Evolutionary conservation across 2,797 vertebrate genomes (phyloP), one percentile per base, ranked within the genome.

Genomic region (Alcedo atthis): DNA sequence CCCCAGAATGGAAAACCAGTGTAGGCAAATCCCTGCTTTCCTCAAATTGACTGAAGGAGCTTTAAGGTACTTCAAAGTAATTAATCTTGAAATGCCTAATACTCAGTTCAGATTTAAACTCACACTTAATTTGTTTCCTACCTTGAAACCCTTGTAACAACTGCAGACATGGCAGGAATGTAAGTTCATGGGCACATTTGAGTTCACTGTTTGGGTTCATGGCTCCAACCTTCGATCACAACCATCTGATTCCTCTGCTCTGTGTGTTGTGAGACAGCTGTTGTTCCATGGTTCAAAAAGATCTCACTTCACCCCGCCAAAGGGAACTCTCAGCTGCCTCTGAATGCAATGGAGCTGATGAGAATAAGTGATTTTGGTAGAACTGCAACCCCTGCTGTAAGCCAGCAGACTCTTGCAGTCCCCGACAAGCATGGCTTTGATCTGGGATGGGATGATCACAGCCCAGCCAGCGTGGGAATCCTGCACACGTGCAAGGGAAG

Each of bases 341-440:
- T 54, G 51, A 82, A 80, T 9, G 33, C 0, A 0, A 32, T 22
- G 82, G 71, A 61, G 57, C 87, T 90, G 90, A 68, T 49, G 67
- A 66, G 86, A 88, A 86, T 7, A 32, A 81, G 62, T 61, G 76
- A 71, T 87, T 94, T 68, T 51, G 68, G 89, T 70, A 22, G 68
- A 70, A 69, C 26, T 80, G 68, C 76, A 93, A 32, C n/a, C 89
- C 63, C 71, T 90, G 90, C 85, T 67, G 71, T 54, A 90, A 68
- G 61, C 54, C 49, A 77, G 64, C 12, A 66, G 75, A 10, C 33
- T 90, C 75, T 70, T 0, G 0, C 71, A 57, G 57, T 69, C 61
- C 71, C 53, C 15, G 79, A 51, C 19, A 67, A 80, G 79, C 3
- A 0, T 4, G 79, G 73, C 89, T 94, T 54, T 66, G 78, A 70